Conservation (phyloP, 2,888 invertebrate genomes). For the Epinotia nisella region DNA sequence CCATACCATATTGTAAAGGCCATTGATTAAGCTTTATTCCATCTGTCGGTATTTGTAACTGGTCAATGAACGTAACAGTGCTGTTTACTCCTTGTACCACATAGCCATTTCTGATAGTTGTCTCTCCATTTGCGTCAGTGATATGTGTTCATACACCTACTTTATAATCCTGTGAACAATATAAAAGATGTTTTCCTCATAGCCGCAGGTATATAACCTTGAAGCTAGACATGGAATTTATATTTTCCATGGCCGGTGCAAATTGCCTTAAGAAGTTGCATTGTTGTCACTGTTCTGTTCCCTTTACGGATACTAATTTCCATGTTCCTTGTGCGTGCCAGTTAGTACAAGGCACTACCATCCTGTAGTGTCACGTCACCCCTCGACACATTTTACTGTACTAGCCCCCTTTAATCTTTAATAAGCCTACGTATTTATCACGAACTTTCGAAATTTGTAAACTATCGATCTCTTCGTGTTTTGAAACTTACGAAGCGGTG, state of each 20-base stretch:
- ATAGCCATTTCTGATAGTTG: slow-evolving; percentile 48
- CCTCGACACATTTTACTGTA: slow-evolving; percentile 57
- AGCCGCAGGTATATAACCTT: slow-evolving; percentile 28
- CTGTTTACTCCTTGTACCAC: slow-evolving; percentile 43
- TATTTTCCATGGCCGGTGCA: slow-evolving; percentile 29
- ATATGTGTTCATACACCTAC: slow-evolving; percentile 30
- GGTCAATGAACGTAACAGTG: slow-evolving; percentile 49
- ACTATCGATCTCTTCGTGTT: slow-evolving; percentile 39
- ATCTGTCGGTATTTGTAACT: slow-evolving; percentile 27
- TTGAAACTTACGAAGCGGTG: slow-evolving; percentile 50
- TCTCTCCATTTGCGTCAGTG: slow-evolving; percentile 37
- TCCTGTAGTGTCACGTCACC: slow-evolving; percentile 59
- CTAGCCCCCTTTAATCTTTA: slow-evolving; percentile 57
- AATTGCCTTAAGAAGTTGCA: slow-evolving; percentile 28
- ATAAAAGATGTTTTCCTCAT: slow-evolving; percentile 36
- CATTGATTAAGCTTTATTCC: slow-evolving; percentile 13
- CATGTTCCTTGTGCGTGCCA: slow-evolving; percentile 61
- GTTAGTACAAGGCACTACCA: slow-evolving; percentile 62
- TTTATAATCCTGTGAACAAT: slow-evolving; percentile 32
- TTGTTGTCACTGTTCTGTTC: slow-evolving; percentile 23
- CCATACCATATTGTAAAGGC: slow-evolving; percentile 21
- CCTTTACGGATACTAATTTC: slow-evolving; percentile 47
- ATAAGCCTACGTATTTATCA: slow-evolving; percentile 50
- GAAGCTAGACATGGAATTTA: slow-evolving; percentile 28
- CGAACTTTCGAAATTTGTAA: slow-evolving; percentile 32